These are phyloP conservation scores for Epinephelus coioides DNA, from an alignment of 2,797 vertebrate genomes.

Conservation along the genomic window DNA sequence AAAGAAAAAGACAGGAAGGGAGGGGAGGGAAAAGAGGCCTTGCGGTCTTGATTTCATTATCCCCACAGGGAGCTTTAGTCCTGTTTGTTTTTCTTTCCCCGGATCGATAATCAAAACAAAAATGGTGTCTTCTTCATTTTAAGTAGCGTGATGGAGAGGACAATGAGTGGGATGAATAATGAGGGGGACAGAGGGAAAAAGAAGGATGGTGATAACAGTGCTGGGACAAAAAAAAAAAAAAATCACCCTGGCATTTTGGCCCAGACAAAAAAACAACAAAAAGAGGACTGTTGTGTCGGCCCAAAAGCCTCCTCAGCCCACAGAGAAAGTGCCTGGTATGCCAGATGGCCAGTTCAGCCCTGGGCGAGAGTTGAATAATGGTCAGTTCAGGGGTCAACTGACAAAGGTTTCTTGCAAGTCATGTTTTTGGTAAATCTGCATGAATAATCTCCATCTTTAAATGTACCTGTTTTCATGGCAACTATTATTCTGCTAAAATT, in stretches of 20 bases:
- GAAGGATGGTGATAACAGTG: no score
- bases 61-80: constrained; percentile 50
- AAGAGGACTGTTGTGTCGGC: no score
- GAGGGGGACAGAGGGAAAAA: background rate
- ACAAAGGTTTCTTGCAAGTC: background rate
- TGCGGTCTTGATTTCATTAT: constrained; percentile 62
- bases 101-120: constrained; percentile 62
- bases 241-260: no score
- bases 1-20: constrained; percentile 42
- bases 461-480: background rate
- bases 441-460: constrained; percentile 2
- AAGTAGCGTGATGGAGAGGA: constrained; percentile 26
- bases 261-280: no score
- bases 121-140: constrained; percentile 32
- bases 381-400: background rate
- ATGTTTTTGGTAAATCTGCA: background rate
- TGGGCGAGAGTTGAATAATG: background rate
- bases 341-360: no score
- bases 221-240: no score
- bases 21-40: constrained; percentile 16
- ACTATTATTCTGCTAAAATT: background rate
- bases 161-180: constrained; percentile 10
- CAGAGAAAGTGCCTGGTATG: no score
- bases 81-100: constrained; percentile 49
- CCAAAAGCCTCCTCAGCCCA: no score